A percentile compares a stretch with the other conserved stretches of the same genome.
Evolutionary conservation across 53 echinoderm and acorn worm genomes (phyloP).

Genomic region (Apostichopus leukothele): DNA sequence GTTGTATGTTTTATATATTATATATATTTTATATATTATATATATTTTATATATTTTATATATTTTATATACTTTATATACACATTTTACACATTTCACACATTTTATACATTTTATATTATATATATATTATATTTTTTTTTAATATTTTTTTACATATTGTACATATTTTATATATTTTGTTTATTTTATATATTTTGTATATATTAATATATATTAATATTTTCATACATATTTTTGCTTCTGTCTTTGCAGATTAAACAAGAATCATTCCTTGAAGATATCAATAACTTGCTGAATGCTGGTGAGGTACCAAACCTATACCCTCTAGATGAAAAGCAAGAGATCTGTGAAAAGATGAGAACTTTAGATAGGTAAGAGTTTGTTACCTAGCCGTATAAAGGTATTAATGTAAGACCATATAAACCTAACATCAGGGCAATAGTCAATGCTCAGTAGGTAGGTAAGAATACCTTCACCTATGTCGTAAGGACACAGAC

Average conservation of each 20-base stretch:
- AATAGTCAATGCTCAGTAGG: background rate
- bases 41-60: too few relatives aligned
- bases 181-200: too few relatives aligned
- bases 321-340: slow-evolving; percentile 89
- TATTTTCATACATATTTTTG: background rate
- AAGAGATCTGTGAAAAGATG: slow-evolving; percentile 97
- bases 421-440: background rate
- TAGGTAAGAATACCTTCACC: background rate
- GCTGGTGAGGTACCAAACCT: slow-evolving; percentile 99
- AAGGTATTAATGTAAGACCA: background rate
- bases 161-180: too few relatives aligned
- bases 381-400: background rate
- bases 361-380: slow-evolving; percentile 80
- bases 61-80: too few relatives aligned
- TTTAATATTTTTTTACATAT: too few relatives aligned
- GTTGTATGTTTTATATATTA: too few relatives aligned
- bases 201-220: too few relatives aligned
- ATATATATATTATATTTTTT: too few relatives aligned
- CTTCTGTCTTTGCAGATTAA: slow-evolving; percentile 67
- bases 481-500: too few relatives aligned
- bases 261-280: slow-evolving; percentile 95
- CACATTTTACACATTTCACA: too few relatives aligned
- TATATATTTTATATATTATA: too few relatives aligned
- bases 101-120: too few relatives aligned
- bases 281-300: slow-evolving; percentile 96